A percentile compares a stretch with the other conserved stretches of the same genome.
These are phyloP conservation scores for Scolopax bukidnonensis DNA, from an alignment of 2,797 vertebrate genomes.

Conservation along the genomic window DNA sequence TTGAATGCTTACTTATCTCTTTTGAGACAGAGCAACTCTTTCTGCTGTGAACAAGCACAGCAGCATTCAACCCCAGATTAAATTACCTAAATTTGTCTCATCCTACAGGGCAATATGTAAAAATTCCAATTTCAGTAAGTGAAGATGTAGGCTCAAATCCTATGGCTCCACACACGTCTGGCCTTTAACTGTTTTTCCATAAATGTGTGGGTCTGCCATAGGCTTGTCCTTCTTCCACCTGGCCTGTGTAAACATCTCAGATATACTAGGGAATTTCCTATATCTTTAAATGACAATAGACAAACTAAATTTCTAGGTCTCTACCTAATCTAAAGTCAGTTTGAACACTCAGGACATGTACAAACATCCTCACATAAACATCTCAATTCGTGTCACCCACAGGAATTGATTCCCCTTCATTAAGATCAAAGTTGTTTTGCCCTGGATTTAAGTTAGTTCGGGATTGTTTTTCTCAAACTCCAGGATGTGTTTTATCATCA, in stretches of 20 bases:
- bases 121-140: neutral
- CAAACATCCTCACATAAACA: neutral
- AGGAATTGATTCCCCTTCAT: neutral
- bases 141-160: neutral
- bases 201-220: fast-evolving
- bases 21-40: neutral
- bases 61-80: neutral
- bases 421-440: neutral
- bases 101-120: no score
- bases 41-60: neutral
- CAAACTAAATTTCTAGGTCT: neutral
- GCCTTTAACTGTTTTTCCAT: neutral
- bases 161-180: neutral
- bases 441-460: neutral
- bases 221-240: neutral
- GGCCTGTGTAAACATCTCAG: neutral
- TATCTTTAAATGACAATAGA: neutral
- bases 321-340: neutral
- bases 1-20: neutral
- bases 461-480: neutral
- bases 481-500: neutral
- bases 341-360: neutral
- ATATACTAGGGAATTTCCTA: neutral
- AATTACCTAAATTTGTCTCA: neutral
- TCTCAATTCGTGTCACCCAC: neutral